A percentile compares a stretch with the other conserved stretches of the same genome.
These are phyloP conservation scores for Aricia agestis DNA, from an alignment of 1,140 invertebrate species.

Conservation along the genomic window DNA sequence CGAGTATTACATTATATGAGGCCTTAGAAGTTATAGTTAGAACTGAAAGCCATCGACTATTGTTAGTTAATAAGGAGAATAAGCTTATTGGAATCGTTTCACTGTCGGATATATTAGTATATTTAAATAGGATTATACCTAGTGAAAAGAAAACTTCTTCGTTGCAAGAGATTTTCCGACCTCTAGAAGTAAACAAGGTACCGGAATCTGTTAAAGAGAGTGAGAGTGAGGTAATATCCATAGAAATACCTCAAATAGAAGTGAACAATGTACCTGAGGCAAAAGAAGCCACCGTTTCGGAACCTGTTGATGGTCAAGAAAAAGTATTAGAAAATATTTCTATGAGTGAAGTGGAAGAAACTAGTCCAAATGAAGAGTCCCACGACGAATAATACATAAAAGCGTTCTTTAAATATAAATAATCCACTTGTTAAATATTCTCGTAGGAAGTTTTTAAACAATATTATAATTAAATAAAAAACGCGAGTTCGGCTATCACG, in stretches of 20 bases:
- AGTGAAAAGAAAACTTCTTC: slow-evolving; percentile 67
- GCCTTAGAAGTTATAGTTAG: slow-evolving; percentile 75
- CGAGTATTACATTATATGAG: slow-evolving; percentile 72
- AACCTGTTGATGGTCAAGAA: slow-evolving; percentile 31
- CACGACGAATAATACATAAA: slow-evolving; percentile 22
- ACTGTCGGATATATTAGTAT: slow-evolving; percentile 68
- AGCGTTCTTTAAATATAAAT: slow-evolving; percentile 20
- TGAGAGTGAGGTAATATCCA: slow-evolving; percentile 62
- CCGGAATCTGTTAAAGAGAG: slow-evolving; percentile 59
- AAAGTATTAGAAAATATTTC: slow-evolving; percentile 31
- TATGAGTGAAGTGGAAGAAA: slow-evolving; percentile 41
- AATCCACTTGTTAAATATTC: slow-evolving; percentile 3
- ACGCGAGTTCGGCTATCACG: slow-evolving; percentile 16
- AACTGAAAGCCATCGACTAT: slow-evolving; percentile 74
- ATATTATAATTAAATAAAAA: slow-evolving; percentile 28
- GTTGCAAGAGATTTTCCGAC: slow-evolving; percentile 67
- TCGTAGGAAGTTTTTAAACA: slow-evolving; percentile 34
- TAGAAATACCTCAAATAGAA: slow-evolving; percentile 56
- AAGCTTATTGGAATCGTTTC: slow-evolving; percentile 68
- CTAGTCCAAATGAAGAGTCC: slow-evolving; percentile 34
- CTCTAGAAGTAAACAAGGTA: slow-evolving; percentile 67
- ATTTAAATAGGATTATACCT: slow-evolving; percentile 70
- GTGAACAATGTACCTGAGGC: slow-evolving; percentile 46
- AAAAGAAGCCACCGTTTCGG: slow-evolving; percentile 34
- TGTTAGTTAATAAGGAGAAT: slow-evolving; percentile 69